phyloP scores from a whole-genome alignment of 1,140 invertebrate species.

The Orchesella cincta region DNA sequence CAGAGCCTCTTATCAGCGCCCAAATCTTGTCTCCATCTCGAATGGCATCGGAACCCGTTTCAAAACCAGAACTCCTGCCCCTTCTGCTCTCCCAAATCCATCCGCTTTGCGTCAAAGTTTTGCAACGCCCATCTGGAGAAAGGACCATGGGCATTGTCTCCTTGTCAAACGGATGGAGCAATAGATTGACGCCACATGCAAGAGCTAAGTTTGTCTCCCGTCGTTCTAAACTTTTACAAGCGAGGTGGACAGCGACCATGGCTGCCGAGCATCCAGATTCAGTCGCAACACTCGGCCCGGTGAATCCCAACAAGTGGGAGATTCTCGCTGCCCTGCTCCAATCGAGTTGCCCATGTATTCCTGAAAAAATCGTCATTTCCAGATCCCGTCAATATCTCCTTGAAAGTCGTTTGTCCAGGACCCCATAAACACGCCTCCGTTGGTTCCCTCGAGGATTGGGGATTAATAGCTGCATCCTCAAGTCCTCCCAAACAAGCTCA shows the following conservation, averaged over 20 bases:
- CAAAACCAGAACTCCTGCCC: too few relatives aligned
- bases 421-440: constrained; percentile 38
- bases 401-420: constrained; percentile 22
- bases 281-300: neutral
- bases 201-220: neutral
- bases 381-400: neutral
- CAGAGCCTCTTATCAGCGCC: neutral
- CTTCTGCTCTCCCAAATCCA: too few relatives aligned
- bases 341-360: constrained; percentile 9
- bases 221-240: neutral
- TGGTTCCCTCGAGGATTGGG: constrained; percentile 1
- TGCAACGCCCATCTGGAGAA: neutral
- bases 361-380: neutral
- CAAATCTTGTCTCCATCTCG: too few relatives aligned
- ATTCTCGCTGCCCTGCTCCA: neutral
- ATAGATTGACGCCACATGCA: neutral
- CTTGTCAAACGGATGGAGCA: neutral
- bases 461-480: constrained; percentile 55
- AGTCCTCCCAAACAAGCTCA: constrained; percentile 66
- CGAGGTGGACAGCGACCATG: neutral
- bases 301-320: neutral
- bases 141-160: neutral
- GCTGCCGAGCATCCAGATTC: constrained; percentile 12
- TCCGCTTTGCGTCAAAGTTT: constrained; percentile 21
- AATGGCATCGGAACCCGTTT: too few relatives aligned